A percentile compares a stretch with the other conserved stretches of the same genome.
Conservation (phyloP, 2,888 invertebrate species). For the Petrophora chlorosata region DNA sequence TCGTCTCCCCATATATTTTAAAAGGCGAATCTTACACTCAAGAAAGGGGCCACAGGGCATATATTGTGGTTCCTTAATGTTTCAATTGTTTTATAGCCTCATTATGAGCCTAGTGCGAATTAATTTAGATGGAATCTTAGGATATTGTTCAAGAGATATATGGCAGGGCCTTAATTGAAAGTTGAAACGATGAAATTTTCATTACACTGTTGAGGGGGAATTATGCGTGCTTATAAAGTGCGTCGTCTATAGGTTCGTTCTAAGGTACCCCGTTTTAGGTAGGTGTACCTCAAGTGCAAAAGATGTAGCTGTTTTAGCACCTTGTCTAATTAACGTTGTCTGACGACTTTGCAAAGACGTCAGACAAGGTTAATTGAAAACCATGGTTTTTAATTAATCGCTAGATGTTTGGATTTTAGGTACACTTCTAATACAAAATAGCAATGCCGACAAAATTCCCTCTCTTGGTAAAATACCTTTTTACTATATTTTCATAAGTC, state of each 20-base stretch:
- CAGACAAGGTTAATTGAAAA: no score
- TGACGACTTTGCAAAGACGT: no score
- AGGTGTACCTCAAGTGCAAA: no score
- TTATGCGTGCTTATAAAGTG: conserved; percentile 13
- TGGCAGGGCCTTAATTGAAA: conserved; percentile 37
- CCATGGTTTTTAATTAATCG: no score
- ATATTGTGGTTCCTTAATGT: conserved; percentile 64
- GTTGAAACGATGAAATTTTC: conserved; percentile 41
- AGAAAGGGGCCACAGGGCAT: conserved; percentile 52
- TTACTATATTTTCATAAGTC: no score
- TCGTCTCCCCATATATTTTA: conserved; percentile 30
- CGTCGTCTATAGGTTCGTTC: neutral
- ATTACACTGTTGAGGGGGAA: conserved; percentile 31
- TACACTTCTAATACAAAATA: no score
- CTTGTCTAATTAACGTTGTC: no score
- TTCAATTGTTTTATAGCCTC: conserved; percentile 75
- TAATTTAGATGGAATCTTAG: conserved; percentile 40
- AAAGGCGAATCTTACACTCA: conserved; percentile 43
- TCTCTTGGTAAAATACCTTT: no score
- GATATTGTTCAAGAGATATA: conserved; percentile 38
- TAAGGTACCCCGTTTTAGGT: no score
- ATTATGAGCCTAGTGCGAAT: conserved; percentile 56
- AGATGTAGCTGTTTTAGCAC: no score
- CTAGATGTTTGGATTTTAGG: no score
- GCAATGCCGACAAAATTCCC: no score